phyloP scores from a whole-genome alignment of 2,888 invertebrate genomes.

The Hydrotaea diabolus region DNA sequence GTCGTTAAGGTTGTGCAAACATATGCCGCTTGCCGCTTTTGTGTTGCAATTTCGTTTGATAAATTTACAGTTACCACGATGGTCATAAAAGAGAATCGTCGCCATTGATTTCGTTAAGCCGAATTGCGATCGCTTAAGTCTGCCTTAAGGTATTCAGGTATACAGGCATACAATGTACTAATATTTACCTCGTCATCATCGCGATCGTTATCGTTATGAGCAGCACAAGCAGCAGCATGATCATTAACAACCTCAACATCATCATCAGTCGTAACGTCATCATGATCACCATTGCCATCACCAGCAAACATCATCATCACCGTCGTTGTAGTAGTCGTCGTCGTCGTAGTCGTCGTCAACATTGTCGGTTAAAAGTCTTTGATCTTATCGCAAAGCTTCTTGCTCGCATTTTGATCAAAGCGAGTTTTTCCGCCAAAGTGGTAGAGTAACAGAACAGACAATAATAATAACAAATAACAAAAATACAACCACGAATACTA shows the following conservation, averaged over 20 bases:
- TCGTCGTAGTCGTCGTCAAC: constrained; percentile 59
- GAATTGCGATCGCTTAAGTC: not conserved
- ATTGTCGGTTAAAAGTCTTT: constrained; percentile 79
- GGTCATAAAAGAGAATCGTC: not conserved
- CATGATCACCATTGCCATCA: not conserved
- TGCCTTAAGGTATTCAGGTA: not conserved
- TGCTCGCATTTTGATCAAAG: constrained; percentile 82
- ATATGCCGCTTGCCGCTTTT: constrained; percentile 24
- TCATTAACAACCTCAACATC: constrained; percentile 22
- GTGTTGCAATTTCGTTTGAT: not conserved
- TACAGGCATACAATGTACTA: not conserved
- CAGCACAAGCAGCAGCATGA: constrained; percentile 28
- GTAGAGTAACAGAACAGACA: constrained; percentile 71
- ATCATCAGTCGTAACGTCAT: constrained; percentile 31
- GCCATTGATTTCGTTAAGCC: constrained; percentile 44
- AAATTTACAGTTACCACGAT: constrained; percentile 7
- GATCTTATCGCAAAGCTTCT: constrained; percentile 81
- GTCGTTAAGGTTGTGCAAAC: constrained; percentile 8
- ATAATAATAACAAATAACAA: constrained; percentile 68
- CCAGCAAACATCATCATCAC: constrained; percentile 3
- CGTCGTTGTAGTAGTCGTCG: constrained; percentile 37
- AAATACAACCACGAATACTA: constrained; percentile 50
- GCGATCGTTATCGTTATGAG: constrained; percentile 16
- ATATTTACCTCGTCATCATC: constrained; percentile 28
- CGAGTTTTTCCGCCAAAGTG: constrained; percentile 81